Conservation (phyloP, 2,113 vertebrate species). For the Crotalus tigris region DNA sequence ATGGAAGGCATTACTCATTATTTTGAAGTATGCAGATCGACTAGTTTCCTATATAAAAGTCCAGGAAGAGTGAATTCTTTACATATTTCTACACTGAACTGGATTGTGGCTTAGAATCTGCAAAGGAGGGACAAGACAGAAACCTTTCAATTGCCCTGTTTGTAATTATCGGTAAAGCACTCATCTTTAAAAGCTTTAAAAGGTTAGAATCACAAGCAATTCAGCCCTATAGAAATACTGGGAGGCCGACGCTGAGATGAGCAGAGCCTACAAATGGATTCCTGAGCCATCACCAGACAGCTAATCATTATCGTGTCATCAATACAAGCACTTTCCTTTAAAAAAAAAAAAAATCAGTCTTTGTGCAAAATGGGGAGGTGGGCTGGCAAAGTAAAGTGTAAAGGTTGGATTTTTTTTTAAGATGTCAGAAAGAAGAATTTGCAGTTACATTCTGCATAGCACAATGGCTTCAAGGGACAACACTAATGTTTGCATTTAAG, state of each 20-base stretch:
- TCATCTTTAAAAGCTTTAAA: neutral
- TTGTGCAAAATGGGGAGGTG: neutral
- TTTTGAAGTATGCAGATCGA: neutral
- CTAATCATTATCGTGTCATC: constrained; percentile 12
- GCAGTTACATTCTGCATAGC: neutral
- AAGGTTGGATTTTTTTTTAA: neutral
- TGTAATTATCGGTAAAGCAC: neutral
- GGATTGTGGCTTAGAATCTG: neutral
- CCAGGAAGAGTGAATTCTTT: neutral
- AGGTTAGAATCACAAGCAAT: neutral
- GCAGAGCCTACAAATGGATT: neutral
- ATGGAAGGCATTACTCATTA: neutral
- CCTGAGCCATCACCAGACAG: neutral
- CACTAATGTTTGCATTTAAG: neutral
- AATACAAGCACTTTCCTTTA: neutral
- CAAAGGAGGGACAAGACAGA: neutral
- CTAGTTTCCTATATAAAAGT: neutral
- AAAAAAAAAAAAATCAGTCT: neutral
- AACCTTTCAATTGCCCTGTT: neutral
- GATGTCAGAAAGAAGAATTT: neutral
- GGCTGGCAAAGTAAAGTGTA: neutral
- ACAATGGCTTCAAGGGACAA: neutral
- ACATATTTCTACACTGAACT: neutral
- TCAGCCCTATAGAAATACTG: neutral
- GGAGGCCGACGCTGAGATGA: neutral